A percentile compares a stretch with the other conserved stretches of the same genome.
Conservation (phyloP, 1,140 invertebrate genomes). For the Vollenhovia emeryi region DNA sequence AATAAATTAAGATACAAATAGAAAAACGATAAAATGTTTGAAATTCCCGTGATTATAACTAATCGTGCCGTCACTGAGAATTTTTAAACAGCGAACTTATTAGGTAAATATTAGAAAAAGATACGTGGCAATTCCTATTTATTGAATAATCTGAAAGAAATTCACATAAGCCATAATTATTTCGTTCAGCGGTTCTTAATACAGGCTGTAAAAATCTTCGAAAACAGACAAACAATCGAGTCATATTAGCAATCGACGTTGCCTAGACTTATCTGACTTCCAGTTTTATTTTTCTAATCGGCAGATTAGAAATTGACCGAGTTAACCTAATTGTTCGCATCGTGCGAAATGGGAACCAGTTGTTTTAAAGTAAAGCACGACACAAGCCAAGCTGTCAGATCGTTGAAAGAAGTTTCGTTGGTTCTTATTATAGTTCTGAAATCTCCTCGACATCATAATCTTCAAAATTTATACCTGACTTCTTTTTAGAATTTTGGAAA, state of each 20-base stretch:
- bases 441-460: not conserved
- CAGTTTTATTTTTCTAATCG: not conserved
- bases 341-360: not conserved
- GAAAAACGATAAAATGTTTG: slow-evolving; percentile 7
- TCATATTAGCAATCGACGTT: slow-evolving; percentile 7
- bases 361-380: slow-evolving; percentile 31
- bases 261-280: not conserved
- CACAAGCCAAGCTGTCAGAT: slow-evolving; percentile 46
- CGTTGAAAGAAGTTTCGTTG: slow-evolving; percentile 25
- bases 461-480: not conserved
- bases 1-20: slow-evolving; percentile 14
- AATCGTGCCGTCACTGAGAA: not conserved
- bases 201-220: not conserved
- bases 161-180: slow-evolving; percentile 59
- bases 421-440: not conserved
- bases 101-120: not conserved
- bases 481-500: not conserved
- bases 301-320: not conserved
- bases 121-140: slow-evolving; percentile 82
- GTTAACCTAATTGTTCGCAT: slow-evolving; percentile 22
- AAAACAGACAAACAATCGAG: not conserved
- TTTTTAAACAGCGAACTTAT: not conserved
- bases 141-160: slow-evolving; percentile 77
- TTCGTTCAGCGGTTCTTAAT: not conserved
- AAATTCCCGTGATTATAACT: not conserved